Percentiles rank a stretch among this genome's conserved stretches.
Conservation (phyloP, 2,797 vertebrate genomes). For the Sebastes paucispinis region DNA sequence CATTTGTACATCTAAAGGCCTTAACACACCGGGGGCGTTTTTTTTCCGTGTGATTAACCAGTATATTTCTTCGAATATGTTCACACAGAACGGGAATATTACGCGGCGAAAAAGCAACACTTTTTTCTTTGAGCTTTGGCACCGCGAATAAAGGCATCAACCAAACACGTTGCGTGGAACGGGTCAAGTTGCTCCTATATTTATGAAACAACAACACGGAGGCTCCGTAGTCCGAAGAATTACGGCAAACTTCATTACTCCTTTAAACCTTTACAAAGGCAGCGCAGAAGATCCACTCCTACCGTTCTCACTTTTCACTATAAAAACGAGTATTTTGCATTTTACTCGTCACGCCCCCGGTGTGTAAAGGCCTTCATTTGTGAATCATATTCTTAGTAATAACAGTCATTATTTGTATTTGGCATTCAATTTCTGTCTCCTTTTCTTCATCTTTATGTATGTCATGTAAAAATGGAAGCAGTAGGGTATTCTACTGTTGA, state of each 20-base stretch:
- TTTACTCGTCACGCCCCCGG: too few species aligned
- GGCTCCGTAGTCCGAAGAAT: too few species aligned
- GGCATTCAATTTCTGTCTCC: background rate
- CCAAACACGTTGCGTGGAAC: background rate
- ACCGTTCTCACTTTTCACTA: background rate
- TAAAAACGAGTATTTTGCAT: background rate
- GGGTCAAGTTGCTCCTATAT: background rate
- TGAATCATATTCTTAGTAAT: background rate
- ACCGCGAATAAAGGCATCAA: background rate
- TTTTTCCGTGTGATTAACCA: too few species aligned
- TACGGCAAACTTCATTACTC: too few species aligned
- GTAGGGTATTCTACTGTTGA: background rate
- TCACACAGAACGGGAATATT: too few species aligned
- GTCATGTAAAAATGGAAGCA: background rate
- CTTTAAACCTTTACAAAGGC: too few species aligned
- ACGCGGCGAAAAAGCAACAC: too few species aligned
- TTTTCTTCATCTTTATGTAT: background rate
- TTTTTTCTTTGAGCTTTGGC: background rate
- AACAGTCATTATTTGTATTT: background rate
- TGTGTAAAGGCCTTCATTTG: background rate
- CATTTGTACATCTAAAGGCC: background rate
- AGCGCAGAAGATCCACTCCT: background rate
- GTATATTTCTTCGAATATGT: too few species aligned
- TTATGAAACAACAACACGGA: background rate
- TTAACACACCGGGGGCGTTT: background rate